A percentile compares a stretch with the other conserved stretches of the same genome.
Conservation (phyloP, 2,797 vertebrate species). For the Discoglossus pictus region DNA sequence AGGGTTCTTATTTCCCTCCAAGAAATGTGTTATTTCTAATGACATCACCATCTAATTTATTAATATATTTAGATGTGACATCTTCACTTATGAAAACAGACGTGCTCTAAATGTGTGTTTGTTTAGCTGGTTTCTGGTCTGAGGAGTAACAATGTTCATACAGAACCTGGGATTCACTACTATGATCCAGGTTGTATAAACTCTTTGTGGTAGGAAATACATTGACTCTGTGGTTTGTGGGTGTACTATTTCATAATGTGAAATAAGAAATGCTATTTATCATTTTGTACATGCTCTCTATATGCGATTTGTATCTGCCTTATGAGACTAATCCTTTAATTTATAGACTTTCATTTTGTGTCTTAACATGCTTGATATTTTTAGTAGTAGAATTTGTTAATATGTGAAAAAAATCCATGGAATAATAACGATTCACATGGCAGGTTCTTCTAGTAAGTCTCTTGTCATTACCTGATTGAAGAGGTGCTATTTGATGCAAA, state of each 20-base stretch:
- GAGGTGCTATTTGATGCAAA: neutral
- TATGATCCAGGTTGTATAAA: slow-evolving; percentile 20
- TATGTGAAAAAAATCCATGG: slow-evolving; percentile 1
- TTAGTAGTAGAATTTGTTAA: slow-evolving; percentile 15
- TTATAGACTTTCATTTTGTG: slow-evolving; percentile 36
- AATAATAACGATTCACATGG: slow-evolving; percentile 9
- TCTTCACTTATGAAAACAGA: slow-evolving; percentile 32
- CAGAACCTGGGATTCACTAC: slow-evolving; percentile 9
- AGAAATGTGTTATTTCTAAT: slow-evolving; percentile 1
- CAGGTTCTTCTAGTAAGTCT: slow-evolving; percentile 8
- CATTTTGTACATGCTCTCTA: slow-evolving; percentile 31
- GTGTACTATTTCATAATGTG: slow-evolving; percentile 37
- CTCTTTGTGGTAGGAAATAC: slow-evolving; percentile 47
- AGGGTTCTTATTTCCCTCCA: neutral
- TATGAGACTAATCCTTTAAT: slow-evolving; percentile 33
- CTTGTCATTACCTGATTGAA: neutral
- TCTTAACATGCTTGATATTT: neutral
- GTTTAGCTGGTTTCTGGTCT: slow-evolving; percentile 32
- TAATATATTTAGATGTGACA: slow-evolving; percentile 28
- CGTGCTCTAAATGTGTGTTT: slow-evolving; percentile 20
- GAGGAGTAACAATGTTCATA: slow-evolving; percentile 34
- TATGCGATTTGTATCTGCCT: slow-evolving; percentile 33
- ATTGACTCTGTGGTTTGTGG: slow-evolving; percentile 48
- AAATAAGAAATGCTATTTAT: slow-evolving; percentile 47
- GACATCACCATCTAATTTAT: slow-evolving; percentile 19